phyloP scores from a whole-genome alignment of 2,888 invertebrate species.

The Ormyrus thymus region DNA sequence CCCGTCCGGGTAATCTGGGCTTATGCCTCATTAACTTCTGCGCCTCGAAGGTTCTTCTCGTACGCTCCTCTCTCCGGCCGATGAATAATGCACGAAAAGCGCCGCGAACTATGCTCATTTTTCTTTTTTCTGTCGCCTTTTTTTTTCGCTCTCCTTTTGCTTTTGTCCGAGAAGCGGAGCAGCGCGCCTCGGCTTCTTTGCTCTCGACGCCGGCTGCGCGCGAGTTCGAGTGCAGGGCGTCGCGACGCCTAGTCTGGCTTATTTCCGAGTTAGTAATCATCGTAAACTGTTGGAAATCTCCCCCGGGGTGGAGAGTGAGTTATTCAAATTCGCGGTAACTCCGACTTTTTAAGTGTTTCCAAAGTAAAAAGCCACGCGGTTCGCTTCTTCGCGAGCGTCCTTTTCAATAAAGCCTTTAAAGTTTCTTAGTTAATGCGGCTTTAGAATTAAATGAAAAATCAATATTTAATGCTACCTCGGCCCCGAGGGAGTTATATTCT shows the following conservation, averaged over 20 bases:
- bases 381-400: too few species aligned
- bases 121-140: not conserved
- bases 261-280: not conserved
- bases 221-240: constrained; percentile 9
- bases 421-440: too few species aligned
- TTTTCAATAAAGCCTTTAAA: too few species aligned
- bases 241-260: constrained; percentile 6
- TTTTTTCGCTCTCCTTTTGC: not conserved
- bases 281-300: not conserved
- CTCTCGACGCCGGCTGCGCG: not conserved
- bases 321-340: constrained; percentile 5
- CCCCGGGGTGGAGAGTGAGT: not conserved
- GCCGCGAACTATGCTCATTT: too few species aligned
- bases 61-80: not conserved
- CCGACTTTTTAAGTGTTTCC: too few species aligned
- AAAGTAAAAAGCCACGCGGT: too few species aligned
- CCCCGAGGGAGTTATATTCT: too few species aligned
- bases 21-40: constrained; percentile 41
- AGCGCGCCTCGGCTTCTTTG: not conserved
- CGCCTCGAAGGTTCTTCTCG: not conserved
- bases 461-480: too few species aligned
- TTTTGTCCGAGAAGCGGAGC: not conserved
- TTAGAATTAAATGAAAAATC: too few species aligned
- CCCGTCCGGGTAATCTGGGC: constrained; percentile 24
- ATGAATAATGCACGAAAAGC: constrained; percentile 39